Percentiles rank a stretch among this genome's conserved stretches.
phyloP scores from a whole-genome alignment of 2,113 vertebrate species.

The Nothocercus julius region DNA sequence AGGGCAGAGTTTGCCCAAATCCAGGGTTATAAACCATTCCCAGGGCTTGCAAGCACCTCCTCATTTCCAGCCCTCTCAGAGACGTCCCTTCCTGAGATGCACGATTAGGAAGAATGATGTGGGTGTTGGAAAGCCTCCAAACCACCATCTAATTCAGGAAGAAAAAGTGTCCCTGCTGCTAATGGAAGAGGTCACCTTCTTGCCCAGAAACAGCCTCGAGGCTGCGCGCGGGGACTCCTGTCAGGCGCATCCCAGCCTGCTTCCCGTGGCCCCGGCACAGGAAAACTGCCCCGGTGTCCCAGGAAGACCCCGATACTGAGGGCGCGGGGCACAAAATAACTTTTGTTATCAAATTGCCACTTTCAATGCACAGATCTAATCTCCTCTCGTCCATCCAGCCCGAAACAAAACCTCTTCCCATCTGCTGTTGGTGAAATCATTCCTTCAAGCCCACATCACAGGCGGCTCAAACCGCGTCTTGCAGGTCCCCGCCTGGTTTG shows the following conservation, averaged over 20 bases:
- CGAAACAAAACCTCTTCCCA: conserved; percentile 7
- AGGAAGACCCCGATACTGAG: background rate
- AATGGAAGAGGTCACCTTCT: conserved; percentile 67
- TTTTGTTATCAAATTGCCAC: conserved; percentile 30
- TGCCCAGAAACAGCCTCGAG: conserved; percentile 12
- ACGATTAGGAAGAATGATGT: background rate
- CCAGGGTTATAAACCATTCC: too few species aligned
- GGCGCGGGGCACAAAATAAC: conserved; percentile 5
- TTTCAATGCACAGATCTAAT: background rate
- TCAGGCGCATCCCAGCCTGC: background rate
- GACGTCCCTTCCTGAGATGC: background rate
- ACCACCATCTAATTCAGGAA: background rate
- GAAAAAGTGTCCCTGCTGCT: background rate
- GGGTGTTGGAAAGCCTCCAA: conserved; percentile 57
- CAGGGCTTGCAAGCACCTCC: too few species aligned
- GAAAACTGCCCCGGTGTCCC: background rate
- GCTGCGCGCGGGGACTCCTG: rapidly evolving
- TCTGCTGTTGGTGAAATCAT: background rate
- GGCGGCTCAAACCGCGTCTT: background rate
- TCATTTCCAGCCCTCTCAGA: background rate
- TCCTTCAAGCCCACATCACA: conserved; percentile 12
- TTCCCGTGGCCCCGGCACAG: too few species aligned
- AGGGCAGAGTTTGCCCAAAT: background rate
- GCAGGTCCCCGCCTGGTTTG: conserved; percentile 7
- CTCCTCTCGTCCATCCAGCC: background rate